Conservation (phyloP, 2,113 vertebrate species). For the Castor canadensis region DNA sequence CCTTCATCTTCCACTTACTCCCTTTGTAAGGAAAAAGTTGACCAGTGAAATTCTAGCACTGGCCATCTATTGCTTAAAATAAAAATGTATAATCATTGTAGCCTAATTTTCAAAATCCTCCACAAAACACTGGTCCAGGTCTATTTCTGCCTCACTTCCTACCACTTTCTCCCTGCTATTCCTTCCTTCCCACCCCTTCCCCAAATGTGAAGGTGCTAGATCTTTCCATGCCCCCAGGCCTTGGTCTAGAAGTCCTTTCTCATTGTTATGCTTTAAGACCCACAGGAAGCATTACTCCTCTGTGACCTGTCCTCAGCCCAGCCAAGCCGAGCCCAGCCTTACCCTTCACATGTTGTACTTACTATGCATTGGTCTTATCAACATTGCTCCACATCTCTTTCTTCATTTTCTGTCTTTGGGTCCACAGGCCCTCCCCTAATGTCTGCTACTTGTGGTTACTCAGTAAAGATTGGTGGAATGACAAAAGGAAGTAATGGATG, state of each 20-base stretch:
- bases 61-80: background rate
- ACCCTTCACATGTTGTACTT: background rate
- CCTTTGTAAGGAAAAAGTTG: background rate
- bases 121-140: background rate
- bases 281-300: background rate
- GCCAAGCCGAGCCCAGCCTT: no score
- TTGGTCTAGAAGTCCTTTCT: background rate
- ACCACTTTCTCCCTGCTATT: background rate
- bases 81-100: background rate
- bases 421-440: background rate
- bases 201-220: background rate
- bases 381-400: fast-evolving
- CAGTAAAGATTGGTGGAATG: background rate
- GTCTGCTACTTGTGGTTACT: background rate
- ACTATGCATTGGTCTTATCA: fast-evolving
- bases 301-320: background rate
- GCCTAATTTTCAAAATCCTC: background rate
- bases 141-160: background rate
- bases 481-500: background rate
- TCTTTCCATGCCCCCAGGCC: background rate
- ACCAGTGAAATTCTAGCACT: background rate
- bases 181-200: background rate
- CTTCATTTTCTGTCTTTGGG: background rate
- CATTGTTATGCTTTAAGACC: background rate
- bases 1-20: background rate